Evolutionary conservation across 2,888 invertebrate genomes (phyloP), one percentile per base, ranked within the genome.

Genomic region (Sarcophaga rosellei): DNA sequence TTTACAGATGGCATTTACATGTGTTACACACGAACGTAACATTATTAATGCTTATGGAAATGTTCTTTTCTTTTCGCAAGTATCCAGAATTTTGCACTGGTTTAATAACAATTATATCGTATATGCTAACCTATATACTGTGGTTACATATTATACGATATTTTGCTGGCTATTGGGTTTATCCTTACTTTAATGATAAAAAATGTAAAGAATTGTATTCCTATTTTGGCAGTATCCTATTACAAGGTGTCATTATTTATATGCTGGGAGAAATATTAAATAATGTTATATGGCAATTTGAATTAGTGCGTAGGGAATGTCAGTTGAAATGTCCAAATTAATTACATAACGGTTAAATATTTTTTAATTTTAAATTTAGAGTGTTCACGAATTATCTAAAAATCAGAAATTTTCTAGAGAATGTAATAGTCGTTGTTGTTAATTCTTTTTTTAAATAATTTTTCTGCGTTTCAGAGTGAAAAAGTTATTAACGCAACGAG

Each of bases 21-120:
- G 94, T 96, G 12, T 96, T 97, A 95, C 98, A 98, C 93, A 97
- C 98, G 1, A 96, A 96, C 91, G 97, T 98, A 86, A 94, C 97
- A 90, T 93, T 97, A 21, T 96, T 97, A 90, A 95, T 96, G 20
- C 84, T 97, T 5, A 91, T 97, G 88, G 98, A 98, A 93, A 94
- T 97, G 91, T 92, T 95, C 20, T 94, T 95, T 8, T 95, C 96
- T 45, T 96, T 96, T 89, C 95, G 97, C 90, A 95, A 95, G 90
- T 97, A 97, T 93, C 98, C 98, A 0, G 92, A 93, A 17, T 94
- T 95, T 88, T 94, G 94, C 85, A 91, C 93, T 17, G 97, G 97
- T 2, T 90, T 97, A 25, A 90, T 94, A 25, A 95, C 95, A 77
- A 93, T 96, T 12, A 88, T 94, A 5, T 88, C 91, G 2, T 96